Evolutionary conservation across 1,140 invertebrate genomes (phyloP).

Genomic region (Schlechtendalia chinensis): DNA sequence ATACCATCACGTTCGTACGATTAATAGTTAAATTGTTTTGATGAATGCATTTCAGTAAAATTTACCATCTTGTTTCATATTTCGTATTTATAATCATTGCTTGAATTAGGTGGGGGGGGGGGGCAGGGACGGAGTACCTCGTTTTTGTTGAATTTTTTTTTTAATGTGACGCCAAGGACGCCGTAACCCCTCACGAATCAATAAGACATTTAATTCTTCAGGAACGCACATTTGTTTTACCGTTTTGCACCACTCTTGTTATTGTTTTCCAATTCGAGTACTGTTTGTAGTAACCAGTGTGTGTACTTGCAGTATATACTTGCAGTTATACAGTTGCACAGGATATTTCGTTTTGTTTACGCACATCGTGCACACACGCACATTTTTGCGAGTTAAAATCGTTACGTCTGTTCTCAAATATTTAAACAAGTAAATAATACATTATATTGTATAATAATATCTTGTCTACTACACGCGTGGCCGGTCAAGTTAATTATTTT

Average conservation of each 20-base stretch:
- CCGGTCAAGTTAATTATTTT: no score
- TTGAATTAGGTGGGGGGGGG: no score
- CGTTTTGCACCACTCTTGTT: no score
- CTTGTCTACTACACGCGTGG: no score
- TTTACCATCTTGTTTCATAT: background rate
- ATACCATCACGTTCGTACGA: background rate
- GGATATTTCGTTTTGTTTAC: background rate
- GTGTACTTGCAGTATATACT: background rate
- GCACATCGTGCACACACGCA: background rate
- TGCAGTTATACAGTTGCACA: background rate
- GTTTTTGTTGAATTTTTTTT: no score
- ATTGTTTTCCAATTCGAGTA: no score
- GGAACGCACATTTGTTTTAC: no score
- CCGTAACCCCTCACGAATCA: no score
- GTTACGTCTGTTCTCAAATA: slow-evolving; percentile 20
- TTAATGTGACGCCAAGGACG: no score
- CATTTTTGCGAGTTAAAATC: background rate
- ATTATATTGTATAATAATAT: slow-evolving; percentile 7
- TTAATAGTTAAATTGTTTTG: background rate
- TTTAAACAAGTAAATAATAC: background rate
- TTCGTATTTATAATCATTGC: background rate
- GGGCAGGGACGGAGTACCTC: no score
- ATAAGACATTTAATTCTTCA: no score
- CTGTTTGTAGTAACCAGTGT: background rate
- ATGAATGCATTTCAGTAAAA: background rate